Conservation (phyloP, 2,888 invertebrate genomes). For the Agriopis leucophaearia region DNA sequence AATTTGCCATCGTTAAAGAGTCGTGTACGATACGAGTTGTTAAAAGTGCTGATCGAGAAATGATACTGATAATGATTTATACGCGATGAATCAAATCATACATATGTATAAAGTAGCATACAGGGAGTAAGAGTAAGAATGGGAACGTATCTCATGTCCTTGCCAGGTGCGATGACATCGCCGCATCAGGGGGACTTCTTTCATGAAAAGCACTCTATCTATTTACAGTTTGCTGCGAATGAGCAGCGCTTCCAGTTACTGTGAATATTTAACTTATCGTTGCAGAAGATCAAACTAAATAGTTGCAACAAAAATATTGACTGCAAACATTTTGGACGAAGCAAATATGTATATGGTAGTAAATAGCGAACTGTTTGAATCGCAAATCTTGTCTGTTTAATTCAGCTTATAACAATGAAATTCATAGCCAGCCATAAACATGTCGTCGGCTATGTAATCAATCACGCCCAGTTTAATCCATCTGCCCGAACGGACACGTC, state of each 20-base stretch:
- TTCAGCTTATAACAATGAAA: constrained; percentile 6
- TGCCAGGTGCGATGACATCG: too few species aligned
- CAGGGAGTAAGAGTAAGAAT: too few species aligned
- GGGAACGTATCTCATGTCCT: too few species aligned
- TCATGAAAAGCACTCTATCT: too few species aligned
- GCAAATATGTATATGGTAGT: constrained; percentile 1
- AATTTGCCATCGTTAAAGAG: too few species aligned
- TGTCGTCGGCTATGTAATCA: constrained; percentile 26
- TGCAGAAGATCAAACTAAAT: constrained; percentile 44
- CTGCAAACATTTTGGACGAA: constrained; percentile 12
- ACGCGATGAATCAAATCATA: too few species aligned
- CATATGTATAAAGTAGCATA: too few species aligned
- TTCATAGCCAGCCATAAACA: constrained; percentile 12
- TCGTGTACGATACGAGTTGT: too few species aligned
- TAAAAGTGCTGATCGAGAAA: too few species aligned
- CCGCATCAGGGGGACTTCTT: too few species aligned
- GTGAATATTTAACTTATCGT: constrained; percentile 59
- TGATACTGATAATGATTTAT: too few species aligned
- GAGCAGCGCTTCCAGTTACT: constrained; percentile 47
- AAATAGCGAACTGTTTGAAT: background rate
- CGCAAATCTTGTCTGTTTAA: background rate
- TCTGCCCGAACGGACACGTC: constrained; percentile 12
- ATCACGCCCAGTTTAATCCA: constrained; percentile 32
- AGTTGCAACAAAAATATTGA: constrained; percentile 16
- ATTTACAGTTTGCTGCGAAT: constrained; percentile 50